Base-by-base conservation (phyloP, 2,888 invertebrate species). In the Scaptomyza flava region DNA sequence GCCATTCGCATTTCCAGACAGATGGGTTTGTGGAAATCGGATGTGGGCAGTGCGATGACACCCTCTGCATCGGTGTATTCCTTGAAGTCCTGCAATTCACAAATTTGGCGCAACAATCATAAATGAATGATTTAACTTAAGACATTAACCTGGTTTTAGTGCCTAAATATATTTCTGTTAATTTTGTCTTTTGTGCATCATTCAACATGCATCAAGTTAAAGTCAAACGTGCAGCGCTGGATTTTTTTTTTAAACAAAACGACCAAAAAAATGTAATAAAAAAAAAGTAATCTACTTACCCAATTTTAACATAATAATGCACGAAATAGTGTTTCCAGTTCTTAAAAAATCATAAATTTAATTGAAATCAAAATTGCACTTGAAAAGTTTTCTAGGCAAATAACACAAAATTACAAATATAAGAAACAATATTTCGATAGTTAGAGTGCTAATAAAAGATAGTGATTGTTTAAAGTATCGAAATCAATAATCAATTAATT, bases 61-160 rank as follows among this genome's bases (percentile, higher is more conserved):
- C 96, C 96, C 93, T 97, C 97, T 67, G 97, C 96, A 93, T 97
- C 97, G 91, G 96, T 96, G 93, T 96, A 96, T 92, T 97, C 97
- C 94, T 96, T 97, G 94, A 96, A 97, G 89, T 96, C 96, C 97
- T 97, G 93, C 54, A 89, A 86, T 27, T 51, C 51, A 66, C 12
- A 58, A 27, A 56, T 34, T 45, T 54, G 47, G 54, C 47, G 38
- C 33, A 20, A n/a, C 17, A 38, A 52, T 63, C 48, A 72, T 34
- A 34, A 34, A 42, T 20, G 51, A 20, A 43, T 17, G 14, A 38
- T 11, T 33, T 7, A 30, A 20, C n/a, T 38, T 30, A 30, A 33
- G 54, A 38, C 47, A 48, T 41, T 30, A 20, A 14, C 36, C 62
- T 42, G 53, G 48, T 38, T 38, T 57, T 51, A 41, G 48, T 20